These are phyloP conservation scores for Hermetia illucens DNA, from an alignment of 1,140 invertebrate genomes.

Conservation along the genomic window DNA sequence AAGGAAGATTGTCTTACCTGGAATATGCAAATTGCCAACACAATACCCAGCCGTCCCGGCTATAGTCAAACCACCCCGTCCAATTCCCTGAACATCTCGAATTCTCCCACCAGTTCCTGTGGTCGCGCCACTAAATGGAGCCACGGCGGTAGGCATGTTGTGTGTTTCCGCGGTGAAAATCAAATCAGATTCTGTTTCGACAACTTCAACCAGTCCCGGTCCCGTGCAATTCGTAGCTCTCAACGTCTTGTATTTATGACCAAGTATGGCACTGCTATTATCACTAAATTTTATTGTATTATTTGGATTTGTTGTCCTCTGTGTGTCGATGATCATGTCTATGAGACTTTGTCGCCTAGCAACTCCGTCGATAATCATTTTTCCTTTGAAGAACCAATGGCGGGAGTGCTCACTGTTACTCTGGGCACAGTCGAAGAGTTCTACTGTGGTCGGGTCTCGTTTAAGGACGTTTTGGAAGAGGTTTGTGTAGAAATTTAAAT, in stretches of 20 bases:
- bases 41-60: conserved; percentile 94
- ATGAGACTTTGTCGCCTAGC: conserved; percentile 70
- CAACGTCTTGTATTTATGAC: conserved; percentile 55
- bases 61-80: conserved; percentile 80
- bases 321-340: conserved; percentile 85
- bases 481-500: conserved; percentile 73
- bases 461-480: conserved; percentile 68
- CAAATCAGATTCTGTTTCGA: conserved; percentile 61
- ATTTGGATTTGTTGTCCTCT: conserved; percentile 72
- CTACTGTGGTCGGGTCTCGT: conserved; percentile 92
- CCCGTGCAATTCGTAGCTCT: conserved; percentile 41
- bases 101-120: conserved; percentile 93
- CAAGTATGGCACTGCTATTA: conserved; percentile 91
- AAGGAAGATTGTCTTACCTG: conserved; percentile 43
- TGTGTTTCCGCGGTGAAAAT: conserved; percentile 98
- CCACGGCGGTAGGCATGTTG: conserved; percentile 94
- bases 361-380: conserved; percentile 70
- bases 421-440: conserved; percentile 97
- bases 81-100: conserved; percentile 87
- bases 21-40: conserved; percentile 83
- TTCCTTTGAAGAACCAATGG: conserved; percentile 89
- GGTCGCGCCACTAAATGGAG: conserved; percentile 88
- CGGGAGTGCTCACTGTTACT: conserved; percentile 91
- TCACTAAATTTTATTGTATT: conserved; percentile 97
- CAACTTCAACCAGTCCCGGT: conserved; percentile 47